Percentiles rank a stretch among this genome's conserved stretches.
phyloP scores from a whole-genome alignment of 1,140 invertebrate genomes.

The Euura lappo region DNA sequence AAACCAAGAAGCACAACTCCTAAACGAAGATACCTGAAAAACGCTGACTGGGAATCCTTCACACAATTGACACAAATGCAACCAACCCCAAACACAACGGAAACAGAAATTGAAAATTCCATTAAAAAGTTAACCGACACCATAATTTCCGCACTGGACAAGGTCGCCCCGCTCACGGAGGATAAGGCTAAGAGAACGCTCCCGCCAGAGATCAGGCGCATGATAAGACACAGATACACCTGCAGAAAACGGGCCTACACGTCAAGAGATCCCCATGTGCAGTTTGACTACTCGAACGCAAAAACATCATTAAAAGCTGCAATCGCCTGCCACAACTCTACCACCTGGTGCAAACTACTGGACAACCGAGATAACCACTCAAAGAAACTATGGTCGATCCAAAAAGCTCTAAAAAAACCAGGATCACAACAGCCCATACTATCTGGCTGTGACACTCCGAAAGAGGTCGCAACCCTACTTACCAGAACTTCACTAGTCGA shows the following conservation, averaged over 20 bases:
- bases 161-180: background rate
- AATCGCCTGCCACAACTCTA: background rate
- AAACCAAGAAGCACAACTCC: conserved; percentile 6
- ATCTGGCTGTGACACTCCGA: background rate
- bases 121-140: conserved; percentile 2
- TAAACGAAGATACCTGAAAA: conserved; percentile 1
- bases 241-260: background rate
- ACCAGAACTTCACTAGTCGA: background rate
- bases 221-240: background rate
- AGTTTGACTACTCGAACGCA: conserved; percentile 1
- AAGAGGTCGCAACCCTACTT: conserved; percentile 7
- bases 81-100: conserved; percentile 1
- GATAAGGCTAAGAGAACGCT: background rate
- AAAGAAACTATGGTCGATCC: conserved; percentile 18
- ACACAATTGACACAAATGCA: background rate
- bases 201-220: conserved; percentile 1
- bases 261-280: background rate
- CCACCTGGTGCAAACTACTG: background rate
- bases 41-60: conserved; percentile 6
- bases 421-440: background rate
- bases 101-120: background rate
- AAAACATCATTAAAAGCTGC: background rate
- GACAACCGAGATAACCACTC: conserved; percentile 6
- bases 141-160: conserved; percentile 5
- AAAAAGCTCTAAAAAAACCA: conserved; percentile 17